Evolutionary conservation across 2,888 invertebrate genomes (phyloP), one percentile per base, ranked within the genome.

Genomic region (Hedya salicella): DNA sequence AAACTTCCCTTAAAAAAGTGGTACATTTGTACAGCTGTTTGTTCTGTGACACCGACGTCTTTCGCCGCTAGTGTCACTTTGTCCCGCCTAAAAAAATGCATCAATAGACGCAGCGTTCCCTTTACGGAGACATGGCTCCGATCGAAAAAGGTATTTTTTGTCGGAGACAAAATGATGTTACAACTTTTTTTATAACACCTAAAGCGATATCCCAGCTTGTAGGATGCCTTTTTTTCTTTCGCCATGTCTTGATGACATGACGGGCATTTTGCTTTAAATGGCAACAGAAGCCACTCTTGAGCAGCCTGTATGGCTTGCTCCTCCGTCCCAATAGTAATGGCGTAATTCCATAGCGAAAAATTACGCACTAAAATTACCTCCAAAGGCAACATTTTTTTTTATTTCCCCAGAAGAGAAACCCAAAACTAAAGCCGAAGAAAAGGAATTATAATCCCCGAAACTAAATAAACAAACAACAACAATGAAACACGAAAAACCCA

Each of bases 301-400:
- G 50, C 50, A 52, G 50, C 32, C 17, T 52, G 16, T 36, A 52
- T 36, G 0, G 50, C 36, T 11, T 36, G 36, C 4, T 52, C 50
- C 32, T 52, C 50, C 5, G 16, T 32, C 0, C 32, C 32, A 36
- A 52, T 52, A 1, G 50, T 52, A 1, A 11, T 11, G 16, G 50
- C 50, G 30, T 52, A 52, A 52, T 52, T 52, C 50, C 36, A 52
- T 0, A 52, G 2, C 16, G 16, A 32, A 11, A 52, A 52, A 52
- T 52, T 32, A 36, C 50, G 50, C 30, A 5, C 50, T 11, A 52
- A 52, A 52, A 52, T 46, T 6, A 46, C 46, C 46, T 46, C 13
- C 13, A 46, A 13, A 46, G 46, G 46, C 19, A 21, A 21, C 46
- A 46, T 46, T 3, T 21, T 21, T 21, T n/a, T n/a, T n/a, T n/a